Evolutionary conservation across 2,797 vertebrate genomes (phyloP).

Genomic region (Cephalopachus bancanus): DNA sequence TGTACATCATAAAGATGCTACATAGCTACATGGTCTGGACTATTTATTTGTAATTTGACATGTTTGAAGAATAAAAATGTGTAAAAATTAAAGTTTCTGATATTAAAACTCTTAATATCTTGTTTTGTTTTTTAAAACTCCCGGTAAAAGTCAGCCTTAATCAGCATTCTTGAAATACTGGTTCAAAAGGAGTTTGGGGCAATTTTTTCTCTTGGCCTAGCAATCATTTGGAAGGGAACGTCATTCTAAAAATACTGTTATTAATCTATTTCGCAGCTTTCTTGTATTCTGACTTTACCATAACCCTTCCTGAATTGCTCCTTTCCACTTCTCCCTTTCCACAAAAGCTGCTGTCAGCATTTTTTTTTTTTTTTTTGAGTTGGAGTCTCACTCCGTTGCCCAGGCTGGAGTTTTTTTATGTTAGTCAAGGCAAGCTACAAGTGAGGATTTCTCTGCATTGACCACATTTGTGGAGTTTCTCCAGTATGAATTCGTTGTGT

Average conservation of each 20-base stretch:
- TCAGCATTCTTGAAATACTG: conserved; percentile 5
- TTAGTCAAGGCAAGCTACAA: not conserved
- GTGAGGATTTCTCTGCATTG: not conserved
- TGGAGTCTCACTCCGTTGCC: no score
- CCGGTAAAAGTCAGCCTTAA: not conserved
- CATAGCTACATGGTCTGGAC: conserved; percentile 88
- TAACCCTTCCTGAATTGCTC: not conserved
- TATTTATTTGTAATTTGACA: conserved; percentile 95
- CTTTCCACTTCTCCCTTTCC: not conserved
- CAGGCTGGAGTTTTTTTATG: not conserved
- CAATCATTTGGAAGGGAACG: not conserved
- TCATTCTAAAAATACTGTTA: not conserved
- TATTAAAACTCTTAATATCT: not conserved
- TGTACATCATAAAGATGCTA: conserved; percentile 82
- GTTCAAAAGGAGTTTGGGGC: conserved; percentile 5
- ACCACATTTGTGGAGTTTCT: not conserved
- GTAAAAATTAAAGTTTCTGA: conserved; percentile 81
- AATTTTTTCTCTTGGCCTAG: not conserved
- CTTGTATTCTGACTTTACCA: not conserved
- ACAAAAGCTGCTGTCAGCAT: not conserved
- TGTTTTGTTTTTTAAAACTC: conserved; percentile 16
- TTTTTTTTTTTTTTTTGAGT: not conserved
- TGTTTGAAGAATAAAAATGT: conserved; percentile 88
- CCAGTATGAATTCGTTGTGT: not conserved
- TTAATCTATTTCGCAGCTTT: not conserved